Percentiles rank a stretch among this genome's conserved stretches.
Conservation (phyloP, 2,888 invertebrate genomes). For the Agonopterix heracliana region DNA sequence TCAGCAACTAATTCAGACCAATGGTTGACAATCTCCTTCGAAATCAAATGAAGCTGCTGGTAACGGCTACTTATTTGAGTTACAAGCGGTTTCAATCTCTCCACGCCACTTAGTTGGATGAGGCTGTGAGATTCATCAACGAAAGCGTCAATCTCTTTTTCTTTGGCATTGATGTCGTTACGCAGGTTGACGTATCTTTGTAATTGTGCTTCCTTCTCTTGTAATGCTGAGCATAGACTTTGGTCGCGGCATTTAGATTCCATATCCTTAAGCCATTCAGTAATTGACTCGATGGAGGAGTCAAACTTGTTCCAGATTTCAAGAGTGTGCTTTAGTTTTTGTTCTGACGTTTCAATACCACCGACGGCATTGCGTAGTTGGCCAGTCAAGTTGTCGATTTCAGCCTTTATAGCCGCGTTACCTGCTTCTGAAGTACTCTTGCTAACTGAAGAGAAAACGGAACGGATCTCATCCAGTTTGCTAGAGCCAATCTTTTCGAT, state of each 20-base stretch:
- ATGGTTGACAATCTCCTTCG: slow-evolving; percentile 90
- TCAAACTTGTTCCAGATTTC: slow-evolving; percentile 94
- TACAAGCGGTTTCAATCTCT: slow-evolving; percentile 89
- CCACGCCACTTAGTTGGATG: slow-evolving; percentile 88
- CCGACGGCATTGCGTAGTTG: slow-evolving; percentile 80
- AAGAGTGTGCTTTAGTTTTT: slow-evolving; percentile 83
- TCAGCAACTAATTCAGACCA: slow-evolving; percentile 90
- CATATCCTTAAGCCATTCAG: slow-evolving; percentile 90
- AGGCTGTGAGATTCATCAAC: slow-evolving; percentile 92
- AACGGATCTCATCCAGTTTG: slow-evolving; percentile 81
- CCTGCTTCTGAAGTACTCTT: slow-evolving; percentile 90
- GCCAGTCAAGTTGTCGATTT: slow-evolving; percentile 81
- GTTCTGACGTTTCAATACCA: slow-evolving; percentile 81
- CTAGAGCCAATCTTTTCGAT: slow-evolving; percentile 80
- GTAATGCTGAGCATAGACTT: slow-evolving; percentile 85
- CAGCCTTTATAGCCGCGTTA: slow-evolving; percentile 81
- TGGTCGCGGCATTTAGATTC: slow-evolving; percentile 92
- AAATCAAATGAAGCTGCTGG: slow-evolving; percentile 85
- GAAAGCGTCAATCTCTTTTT: slow-evolving; percentile 90
- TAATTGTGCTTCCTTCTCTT: slow-evolving; percentile 87
- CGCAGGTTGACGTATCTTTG: slow-evolving; percentile 83
- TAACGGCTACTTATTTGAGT: slow-evolving; percentile 93
- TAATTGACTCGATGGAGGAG: slow-evolving; percentile 84
- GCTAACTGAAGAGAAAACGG: slow-evolving; percentile 79
- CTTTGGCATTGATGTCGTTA: slow-evolving; percentile 85